Evolutionary conservation across 2,113 vertebrate genomes (phyloP).

Genomic region (Poeciliopsis turrubarensis): DNA sequence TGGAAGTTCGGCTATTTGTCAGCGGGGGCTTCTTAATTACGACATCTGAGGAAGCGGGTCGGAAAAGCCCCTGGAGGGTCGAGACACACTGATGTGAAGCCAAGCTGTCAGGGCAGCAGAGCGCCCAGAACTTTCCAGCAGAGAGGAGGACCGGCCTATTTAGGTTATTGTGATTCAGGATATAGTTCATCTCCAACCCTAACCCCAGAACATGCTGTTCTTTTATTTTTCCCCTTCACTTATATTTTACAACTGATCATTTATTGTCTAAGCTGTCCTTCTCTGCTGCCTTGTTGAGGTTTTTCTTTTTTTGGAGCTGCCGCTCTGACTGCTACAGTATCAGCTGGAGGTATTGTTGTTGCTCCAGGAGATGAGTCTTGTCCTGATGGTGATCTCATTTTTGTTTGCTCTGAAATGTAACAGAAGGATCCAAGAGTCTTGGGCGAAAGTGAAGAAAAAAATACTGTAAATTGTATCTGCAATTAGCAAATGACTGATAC

Average conservation of each 20-base stretch:
- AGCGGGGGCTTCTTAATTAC: constrained; percentile 57
- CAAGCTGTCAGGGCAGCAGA: constrained; percentile 50
- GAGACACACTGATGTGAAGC: constrained; percentile 47
- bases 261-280: background rate
- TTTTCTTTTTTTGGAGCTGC: background rate
- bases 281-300: constrained; percentile 6
- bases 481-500: background rate
- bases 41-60: constrained; percentile 58
- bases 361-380: constrained; percentile 1
- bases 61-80: constrained; percentile 49
- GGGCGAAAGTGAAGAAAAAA: background rate
- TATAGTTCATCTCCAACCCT: constrained; percentile 1
- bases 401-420: background rate
- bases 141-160: constrained; percentile 34
- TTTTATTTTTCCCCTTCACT: background rate
- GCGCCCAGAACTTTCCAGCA: constrained; percentile 39
- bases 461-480: background rate
- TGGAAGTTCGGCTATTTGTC: constrained; percentile 50
- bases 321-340: background rate
- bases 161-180: constrained; percentile 56
- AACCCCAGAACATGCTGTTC: constrained; percentile 46
- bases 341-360: constrained; percentile 3
- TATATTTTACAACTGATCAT: background rate
- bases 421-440: background rate
- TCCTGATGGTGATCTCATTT: constrained; percentile 1